Evolutionary conservation across 2,113 vertebrate genomes (phyloP), one percentile per base, ranked within the genome.

Genomic region (Gasterosteus nipponicus): DNA sequence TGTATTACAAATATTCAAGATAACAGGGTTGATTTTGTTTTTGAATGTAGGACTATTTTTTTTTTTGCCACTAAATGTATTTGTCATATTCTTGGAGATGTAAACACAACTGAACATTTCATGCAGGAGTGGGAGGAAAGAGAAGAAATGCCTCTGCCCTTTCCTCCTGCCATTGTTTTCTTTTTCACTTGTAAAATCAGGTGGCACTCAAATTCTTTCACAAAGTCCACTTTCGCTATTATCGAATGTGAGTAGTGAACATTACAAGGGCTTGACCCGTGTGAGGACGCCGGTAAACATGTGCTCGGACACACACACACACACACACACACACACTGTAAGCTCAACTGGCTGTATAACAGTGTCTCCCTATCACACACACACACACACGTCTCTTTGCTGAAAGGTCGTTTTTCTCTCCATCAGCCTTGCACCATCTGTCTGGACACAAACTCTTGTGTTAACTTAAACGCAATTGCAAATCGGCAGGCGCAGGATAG

Each of bases 381-480:
- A 49, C 29, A 33, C 68, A 46, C 12, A 38, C 80, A 75, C 26
- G 82, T 86, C 76, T 62, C 82, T 88, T 88, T 81, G 69, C 73
- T 53, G 22, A 87, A 89, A 89, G 78, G 82, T 92, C 84, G 84
- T 63, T 59, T 26, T 72, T 88, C 69, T 73, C 73, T 77, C 70
- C 82, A 81, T 88, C 82, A 81, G 63, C 73, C 57, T 15, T 0
- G 10, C 60, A 44, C 78, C 70, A 72, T 81, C 78, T 77, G 76
- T 70, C 71, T 76, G 49, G 56, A 84, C 77, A 68, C 58, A 70
- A 60, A 79, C 75, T 70, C 64, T 39, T 2, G 7, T 73, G 59
- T 78, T 80, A 76, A 76, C 75, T 77, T 19, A 26, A 82, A 42
- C 2, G 6, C 56, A 42, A 39, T 42, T 75, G 31, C 69, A 80